Conservation (phyloP, 1,140 invertebrate species). For the Tetranychus urticae region DNA sequence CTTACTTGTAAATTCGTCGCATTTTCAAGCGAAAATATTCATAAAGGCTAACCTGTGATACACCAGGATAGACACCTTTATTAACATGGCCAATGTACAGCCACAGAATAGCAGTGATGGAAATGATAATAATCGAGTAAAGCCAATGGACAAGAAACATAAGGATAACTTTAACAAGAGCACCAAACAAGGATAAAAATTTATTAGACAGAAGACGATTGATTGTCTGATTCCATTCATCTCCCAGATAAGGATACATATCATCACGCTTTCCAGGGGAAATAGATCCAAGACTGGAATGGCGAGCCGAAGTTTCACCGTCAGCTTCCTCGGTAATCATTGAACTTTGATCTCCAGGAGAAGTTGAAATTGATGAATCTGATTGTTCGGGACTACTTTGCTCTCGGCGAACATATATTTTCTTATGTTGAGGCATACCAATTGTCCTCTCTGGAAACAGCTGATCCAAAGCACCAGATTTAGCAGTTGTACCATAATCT, state of each 20-base stretch:
- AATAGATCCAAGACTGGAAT: not conserved
- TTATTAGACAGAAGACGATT: not conserved
- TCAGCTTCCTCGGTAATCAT: not conserved
- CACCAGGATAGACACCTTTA: constrained; percentile 76
- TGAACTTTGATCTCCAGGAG: constrained; percentile 13
- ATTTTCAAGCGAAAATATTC: constrained; percentile 51
- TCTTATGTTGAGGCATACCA: not conserved
- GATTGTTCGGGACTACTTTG: not conserved
- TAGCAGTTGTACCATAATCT: not conserved
- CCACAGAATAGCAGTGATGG: constrained; percentile 58
- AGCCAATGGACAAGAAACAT: constrained; percentile 83
- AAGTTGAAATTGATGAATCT: constrained; percentile 10
- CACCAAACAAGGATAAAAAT: constrained; percentile 28
- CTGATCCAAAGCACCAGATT: constrained; percentile 40
- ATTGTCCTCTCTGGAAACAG: constrained; percentile 37
- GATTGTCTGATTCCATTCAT: not conserved
- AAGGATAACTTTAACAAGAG: constrained; percentile 53
- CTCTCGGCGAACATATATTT: not conserved
- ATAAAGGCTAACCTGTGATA: constrained; percentile 63
- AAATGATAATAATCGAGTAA: constrained; percentile 57
- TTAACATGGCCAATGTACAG: constrained; percentile 79
- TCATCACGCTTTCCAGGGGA: not conserved
- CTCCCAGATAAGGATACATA: constrained; percentile 4
- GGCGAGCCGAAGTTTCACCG: not conserved
- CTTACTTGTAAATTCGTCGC: constrained; percentile 50